A percentile compares a stretch with the other conserved stretches of the same genome.
These are phyloP conservation scores for Epizoanthus stellaris DNA, from an alignment of 92 coral and sea anemone genomes.

Conservation along the genomic window DNA sequence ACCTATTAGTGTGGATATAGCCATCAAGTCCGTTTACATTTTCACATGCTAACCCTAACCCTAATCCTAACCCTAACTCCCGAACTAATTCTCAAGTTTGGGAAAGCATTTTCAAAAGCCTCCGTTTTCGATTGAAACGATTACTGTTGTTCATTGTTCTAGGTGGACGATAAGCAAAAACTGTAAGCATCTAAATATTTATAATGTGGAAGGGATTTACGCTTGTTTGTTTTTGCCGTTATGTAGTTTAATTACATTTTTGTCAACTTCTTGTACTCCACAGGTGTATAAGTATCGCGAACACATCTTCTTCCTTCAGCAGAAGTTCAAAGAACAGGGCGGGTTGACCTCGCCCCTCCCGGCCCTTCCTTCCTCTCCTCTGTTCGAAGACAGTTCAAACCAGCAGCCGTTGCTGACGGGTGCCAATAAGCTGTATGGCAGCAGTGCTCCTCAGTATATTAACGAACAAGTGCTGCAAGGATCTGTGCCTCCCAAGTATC, in stretches of 20 bases:
- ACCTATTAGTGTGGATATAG: too few relatives aligned
- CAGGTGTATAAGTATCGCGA: constrained; percentile 99
- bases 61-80: too few relatives aligned
- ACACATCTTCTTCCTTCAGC: constrained; percentile 94
- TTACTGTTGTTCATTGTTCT: too few relatives aligned
- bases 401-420: constrained; percentile 64
- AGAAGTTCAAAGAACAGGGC: constrained; percentile 78
- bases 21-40: too few relatives aligned
- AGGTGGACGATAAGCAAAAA: too few relatives aligned
- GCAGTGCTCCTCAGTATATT: constrained; percentile 94
- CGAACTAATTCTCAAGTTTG: too few relatives aligned
- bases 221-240: background rate
- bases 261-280: background rate
- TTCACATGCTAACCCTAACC: too few relatives aligned
- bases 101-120: too few relatives aligned
- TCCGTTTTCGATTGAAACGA: too few relatives aligned
- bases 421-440: constrained; percentile 86
- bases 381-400: constrained; percentile 62
- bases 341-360: constrained; percentile 59
- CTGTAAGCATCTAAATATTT: too few relatives aligned
- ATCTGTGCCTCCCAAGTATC: constrained; percentile 65
- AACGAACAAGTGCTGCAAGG: constrained; percentile 86
- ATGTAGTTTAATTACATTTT: background rate
- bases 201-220: background rate
- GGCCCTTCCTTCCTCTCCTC: constrained; percentile 72